Evolutionary conservation across 2,888 invertebrate species (phyloP).

Genomic region (Zootermopsis nevadensis): DNA sequence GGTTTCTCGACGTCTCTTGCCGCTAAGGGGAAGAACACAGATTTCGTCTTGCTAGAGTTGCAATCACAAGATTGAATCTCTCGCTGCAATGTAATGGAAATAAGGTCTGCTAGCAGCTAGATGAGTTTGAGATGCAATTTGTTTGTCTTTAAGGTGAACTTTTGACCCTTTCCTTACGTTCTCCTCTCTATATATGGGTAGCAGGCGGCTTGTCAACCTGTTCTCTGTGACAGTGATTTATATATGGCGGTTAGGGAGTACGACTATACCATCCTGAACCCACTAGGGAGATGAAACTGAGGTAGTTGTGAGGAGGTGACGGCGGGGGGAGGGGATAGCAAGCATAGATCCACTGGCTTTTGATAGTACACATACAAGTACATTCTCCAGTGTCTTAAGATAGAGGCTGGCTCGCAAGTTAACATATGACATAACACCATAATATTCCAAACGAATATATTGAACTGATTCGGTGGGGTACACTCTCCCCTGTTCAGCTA

Average conservation of each 20-base stretch:
- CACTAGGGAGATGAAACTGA: constrained; percentile 18
- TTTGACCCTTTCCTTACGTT: constrained; percentile 19
- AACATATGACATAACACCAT: no score
- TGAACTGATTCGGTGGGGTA: no score
- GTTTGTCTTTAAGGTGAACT: constrained; percentile 37
- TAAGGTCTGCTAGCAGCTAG: constrained; percentile 11
- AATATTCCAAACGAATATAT: no score
- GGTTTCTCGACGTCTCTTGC: no score
- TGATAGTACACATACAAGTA: constrained; percentile 19
- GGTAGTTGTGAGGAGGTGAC: not conserved
- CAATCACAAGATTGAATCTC: constrained; percentile 21
- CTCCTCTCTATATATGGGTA: constrained; percentile 11
- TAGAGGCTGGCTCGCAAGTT: not conserved
- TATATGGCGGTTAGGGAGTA: constrained; percentile 38
- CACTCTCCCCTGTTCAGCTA: no score
- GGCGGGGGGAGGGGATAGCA: not conserved
- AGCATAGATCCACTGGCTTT: constrained; percentile 23
- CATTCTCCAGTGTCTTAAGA: not conserved
- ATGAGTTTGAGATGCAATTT: constrained; percentile 39
- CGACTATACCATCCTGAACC: constrained; percentile 7
- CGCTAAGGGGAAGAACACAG: no score
- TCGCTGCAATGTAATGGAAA: constrained; percentile 28
- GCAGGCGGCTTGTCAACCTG: constrained; percentile 35
- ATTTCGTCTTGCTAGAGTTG: not conserved
- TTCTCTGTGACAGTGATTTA: constrained; percentile 44